Evolutionary conservation across 2,888 invertebrate genomes (phyloP).

Genomic region (Andrena camellia): DNA sequence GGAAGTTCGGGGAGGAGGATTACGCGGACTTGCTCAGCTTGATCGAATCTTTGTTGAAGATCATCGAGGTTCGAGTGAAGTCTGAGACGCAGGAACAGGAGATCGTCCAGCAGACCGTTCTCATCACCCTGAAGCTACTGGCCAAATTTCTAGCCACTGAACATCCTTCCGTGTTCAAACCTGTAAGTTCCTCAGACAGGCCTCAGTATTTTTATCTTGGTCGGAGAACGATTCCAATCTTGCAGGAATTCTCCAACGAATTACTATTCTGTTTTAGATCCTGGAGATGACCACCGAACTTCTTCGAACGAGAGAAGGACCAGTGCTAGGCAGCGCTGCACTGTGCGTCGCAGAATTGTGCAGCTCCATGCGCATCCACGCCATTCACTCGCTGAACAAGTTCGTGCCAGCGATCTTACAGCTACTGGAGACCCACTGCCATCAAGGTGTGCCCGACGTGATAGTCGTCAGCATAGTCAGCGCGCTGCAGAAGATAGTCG

Average conservation of each 20-base stretch:
- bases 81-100: constrained; percentile 88
- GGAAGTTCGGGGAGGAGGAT: constrained; percentile 87
- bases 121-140: constrained; percentile 93
- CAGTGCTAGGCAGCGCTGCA: constrained; percentile 90
- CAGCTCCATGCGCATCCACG: constrained; percentile 90
- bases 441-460: constrained; percentile 87
- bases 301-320: constrained; percentile 87
- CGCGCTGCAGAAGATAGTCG: constrained; percentile 92
- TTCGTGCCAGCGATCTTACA: constrained; percentile 92
- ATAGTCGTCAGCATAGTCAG: constrained; percentile 91
- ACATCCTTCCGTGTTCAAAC: constrained; percentile 90
- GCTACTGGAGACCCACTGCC: constrained; percentile 88
- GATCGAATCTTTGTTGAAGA: constrained; percentile 88
- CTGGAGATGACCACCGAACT: constrained; percentile 89
- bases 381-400: constrained; percentile 90
- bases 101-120: constrained; percentile 92
- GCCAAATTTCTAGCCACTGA: constrained; percentile 90
- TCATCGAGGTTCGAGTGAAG: constrained; percentile 87
- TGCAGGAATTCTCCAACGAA: neutral
- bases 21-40: constrained; percentile 87
- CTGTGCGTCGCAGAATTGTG: constrained; percentile 93
- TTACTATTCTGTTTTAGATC: constrained; percentile 83
- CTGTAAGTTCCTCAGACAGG: constrained; percentile 81
- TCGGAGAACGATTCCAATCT: neutral
- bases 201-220: too few relatives aligned